phyloP scores from a whole-genome alignment of 2,797 vertebrate species.

The Neosilurus hyrtlii region DNA sequence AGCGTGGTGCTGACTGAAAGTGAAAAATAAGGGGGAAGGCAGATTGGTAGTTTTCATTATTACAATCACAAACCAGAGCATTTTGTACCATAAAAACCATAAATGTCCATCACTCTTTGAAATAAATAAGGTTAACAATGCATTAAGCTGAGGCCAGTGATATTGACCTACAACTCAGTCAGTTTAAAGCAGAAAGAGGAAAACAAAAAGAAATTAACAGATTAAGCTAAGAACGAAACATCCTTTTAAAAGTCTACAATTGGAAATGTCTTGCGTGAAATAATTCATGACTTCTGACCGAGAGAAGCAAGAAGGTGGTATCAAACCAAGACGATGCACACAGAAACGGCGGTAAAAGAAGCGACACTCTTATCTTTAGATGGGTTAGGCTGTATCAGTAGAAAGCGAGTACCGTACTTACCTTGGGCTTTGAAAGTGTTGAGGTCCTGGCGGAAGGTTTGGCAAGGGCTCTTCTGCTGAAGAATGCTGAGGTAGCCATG shows the following conservation, averaged over 20 bases:
- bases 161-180: background rate
- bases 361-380: background rate
- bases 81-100: background rate
- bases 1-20: conserved; percentile 86
- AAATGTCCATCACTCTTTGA: background rate
- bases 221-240: background rate
- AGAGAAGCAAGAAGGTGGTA: background rate
- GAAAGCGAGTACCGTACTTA: conserved; percentile 55
- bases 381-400: background rate
- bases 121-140: background rate
- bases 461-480: conserved; percentile 84
- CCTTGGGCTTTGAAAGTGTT: conserved; percentile 92
- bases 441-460: conserved; percentile 88
- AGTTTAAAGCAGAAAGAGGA: background rate
- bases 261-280: background rate
- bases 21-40: background rate
- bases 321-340: background rate
- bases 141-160: background rate
- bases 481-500: conserved; percentile 86
- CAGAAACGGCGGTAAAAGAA: background rate
- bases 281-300: background rate
- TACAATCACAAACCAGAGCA: background rate
- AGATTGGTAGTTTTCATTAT: background rate
- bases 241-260: background rate
- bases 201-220: background rate